phyloP scores from a whole-genome alignment of 2,888 invertebrate species.

The Cerceris ruficornis region DNA sequence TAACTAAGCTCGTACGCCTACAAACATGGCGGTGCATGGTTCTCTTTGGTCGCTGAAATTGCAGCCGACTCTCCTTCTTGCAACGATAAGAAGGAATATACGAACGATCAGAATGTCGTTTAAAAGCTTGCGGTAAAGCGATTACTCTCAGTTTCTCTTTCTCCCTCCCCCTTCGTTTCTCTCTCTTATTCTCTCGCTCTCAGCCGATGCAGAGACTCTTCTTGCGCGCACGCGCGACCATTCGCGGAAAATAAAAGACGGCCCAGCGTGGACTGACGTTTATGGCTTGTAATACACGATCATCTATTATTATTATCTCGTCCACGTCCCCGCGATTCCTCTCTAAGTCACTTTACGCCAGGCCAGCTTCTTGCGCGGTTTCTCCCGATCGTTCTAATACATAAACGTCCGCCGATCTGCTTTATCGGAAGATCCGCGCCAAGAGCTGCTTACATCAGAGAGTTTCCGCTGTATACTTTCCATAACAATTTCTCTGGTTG shows the following conservation, averaged over 20 bases:
- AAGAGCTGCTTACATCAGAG: no score
- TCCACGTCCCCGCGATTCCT: conserved; percentile 57
- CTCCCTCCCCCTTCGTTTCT: not conserved
- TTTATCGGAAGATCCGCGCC: not conserved
- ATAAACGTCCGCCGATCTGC: conserved; percentile 10
- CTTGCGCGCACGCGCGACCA: conserved; percentile 38
- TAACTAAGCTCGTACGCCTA: conserved; percentile 47
- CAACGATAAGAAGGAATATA: conserved; percentile 60
- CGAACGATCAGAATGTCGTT: conserved; percentile 66
- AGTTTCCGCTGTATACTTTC: no score
- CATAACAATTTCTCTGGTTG: no score
- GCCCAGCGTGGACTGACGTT: conserved; percentile 58
- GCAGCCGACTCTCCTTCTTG: conserved; percentile 56
- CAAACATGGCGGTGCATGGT: conserved; percentile 22
- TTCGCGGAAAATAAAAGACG: conserved; percentile 63
- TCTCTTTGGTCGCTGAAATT: conserved; percentile 57
- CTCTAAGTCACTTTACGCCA: conserved; percentile 11
- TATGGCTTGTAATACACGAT: conserved; percentile 70
- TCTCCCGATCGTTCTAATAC: conserved; percentile 12
- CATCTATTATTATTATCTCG: conserved; percentile 69
- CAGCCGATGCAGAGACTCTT: not conserved
- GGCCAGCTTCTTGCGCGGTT: conserved; percentile 19
- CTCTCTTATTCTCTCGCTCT: not conserved
- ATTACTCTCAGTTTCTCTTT: conserved; percentile 37
- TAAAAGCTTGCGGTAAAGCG: conserved; percentile 63